phyloP scores from a whole-genome alignment of 2,888 invertebrate species.

The Hirtodrosophila alboralis region DNA sequence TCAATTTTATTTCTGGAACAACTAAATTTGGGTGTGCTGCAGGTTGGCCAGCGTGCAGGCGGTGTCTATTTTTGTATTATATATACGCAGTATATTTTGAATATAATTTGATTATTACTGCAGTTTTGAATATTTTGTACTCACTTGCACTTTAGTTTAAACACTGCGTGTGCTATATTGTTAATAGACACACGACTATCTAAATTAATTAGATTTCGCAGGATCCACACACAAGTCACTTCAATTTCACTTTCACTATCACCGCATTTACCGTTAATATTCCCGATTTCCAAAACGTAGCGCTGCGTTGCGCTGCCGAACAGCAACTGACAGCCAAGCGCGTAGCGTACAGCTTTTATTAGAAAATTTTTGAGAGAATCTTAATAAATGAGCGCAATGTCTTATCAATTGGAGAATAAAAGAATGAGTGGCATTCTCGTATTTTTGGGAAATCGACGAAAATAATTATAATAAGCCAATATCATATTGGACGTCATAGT shows the following conservation, averaged over 20 bases:
- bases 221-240: slow-evolving; percentile 29
- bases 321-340: slow-evolving; percentile 56
- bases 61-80: slow-evolving; percentile 41
- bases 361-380: slow-evolving; percentile 30
- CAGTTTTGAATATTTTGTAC: slow-evolving; percentile 24
- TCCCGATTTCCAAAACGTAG: slow-evolving; percentile 33
- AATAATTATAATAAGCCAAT: slow-evolving; percentile 12
- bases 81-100: slow-evolving; percentile 2
- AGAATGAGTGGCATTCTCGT: neutral
- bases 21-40: slow-evolving; percentile 37
- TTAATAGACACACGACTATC: slow-evolving; percentile 8
- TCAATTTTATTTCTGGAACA: slow-evolving; percentile 67
- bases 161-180: slow-evolving; percentile 13
- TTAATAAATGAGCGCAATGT: neutral
- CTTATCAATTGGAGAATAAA: slow-evolving; percentile 26
- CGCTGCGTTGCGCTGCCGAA: slow-evolving; percentile 65
- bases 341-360: slow-evolving; percentile 55
- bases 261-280: slow-evolving; percentile 18
- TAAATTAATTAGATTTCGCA: slow-evolving; percentile 25
- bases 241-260: slow-evolving; percentile 48
- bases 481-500: slow-evolving; percentile 52
- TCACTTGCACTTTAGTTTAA: slow-evolving; percentile 42
- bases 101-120: slow-evolving; percentile 18
- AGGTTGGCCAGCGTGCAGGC: slow-evolving; percentile 38
- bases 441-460: slow-evolving; percentile 24